Conservation (phyloP, 1,140 invertebrate species). For the Pseudoatta argentina region DNA sequence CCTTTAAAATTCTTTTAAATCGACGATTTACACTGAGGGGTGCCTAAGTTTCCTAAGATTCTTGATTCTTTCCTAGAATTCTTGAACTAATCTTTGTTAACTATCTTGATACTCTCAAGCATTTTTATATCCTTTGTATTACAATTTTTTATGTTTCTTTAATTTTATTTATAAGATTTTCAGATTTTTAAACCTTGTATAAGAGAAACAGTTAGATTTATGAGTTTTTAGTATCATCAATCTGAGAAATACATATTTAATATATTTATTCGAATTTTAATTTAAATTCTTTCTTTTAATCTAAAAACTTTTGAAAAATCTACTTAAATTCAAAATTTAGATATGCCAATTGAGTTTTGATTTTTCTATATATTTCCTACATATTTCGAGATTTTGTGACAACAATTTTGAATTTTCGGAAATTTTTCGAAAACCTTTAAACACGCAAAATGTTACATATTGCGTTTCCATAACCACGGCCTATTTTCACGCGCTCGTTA, state of each 20-base stretch:
- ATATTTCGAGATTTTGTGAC: not conserved
- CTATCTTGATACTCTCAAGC: not conserved
- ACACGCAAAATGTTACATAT: not conserved
- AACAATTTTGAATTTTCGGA: not conserved
- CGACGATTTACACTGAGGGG: not conserved
- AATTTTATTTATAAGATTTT: not conserved
- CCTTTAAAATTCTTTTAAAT: constrained; percentile 4
- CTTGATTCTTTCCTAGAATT: constrained; percentile 21
- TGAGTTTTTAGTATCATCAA: not conserved
- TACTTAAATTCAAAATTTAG: not conserved
- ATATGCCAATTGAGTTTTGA: not conserved
- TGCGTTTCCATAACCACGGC: constrained; percentile 17
- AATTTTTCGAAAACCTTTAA: not conserved
- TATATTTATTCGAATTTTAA: not conserved
- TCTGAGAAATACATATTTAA: not conserved
- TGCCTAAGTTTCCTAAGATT: not conserved
- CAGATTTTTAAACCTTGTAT: not conserved
- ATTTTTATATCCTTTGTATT: not conserved
- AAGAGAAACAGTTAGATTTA: not conserved
- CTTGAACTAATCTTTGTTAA: not conserved
- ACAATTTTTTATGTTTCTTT: not conserved
- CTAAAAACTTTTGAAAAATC: not conserved
- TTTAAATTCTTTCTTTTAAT: not conserved
- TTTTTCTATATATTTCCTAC: not conserved
- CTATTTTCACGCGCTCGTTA: constrained; percentile 44